Conservation (phyloP, 2,797 vertebrate species). For the Thunnus albacares region DNA sequence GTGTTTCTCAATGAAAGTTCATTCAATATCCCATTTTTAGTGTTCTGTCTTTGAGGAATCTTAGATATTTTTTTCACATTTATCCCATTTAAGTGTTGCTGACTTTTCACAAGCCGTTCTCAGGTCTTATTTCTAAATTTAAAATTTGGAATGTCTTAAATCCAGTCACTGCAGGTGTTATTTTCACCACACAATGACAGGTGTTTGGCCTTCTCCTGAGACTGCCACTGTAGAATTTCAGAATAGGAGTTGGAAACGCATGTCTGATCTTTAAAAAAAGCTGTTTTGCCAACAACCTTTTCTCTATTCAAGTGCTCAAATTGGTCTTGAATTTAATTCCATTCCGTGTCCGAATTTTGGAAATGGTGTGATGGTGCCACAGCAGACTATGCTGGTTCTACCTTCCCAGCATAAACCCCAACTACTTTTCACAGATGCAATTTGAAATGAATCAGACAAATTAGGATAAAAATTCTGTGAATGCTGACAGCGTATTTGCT, state of each 20-base stretch:
- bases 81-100: not conserved
- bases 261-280: conserved; percentile 20
- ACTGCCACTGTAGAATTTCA: not conserved
- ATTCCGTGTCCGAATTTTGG: conserved; percentile 21
- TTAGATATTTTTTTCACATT: not conserved
- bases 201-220: conserved; percentile 19
- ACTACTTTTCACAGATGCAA: not conserved
- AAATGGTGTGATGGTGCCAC: not conserved
- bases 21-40: not conserved
- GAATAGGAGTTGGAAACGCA: not conserved
- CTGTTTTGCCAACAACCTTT: conserved; percentile 10
- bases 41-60: not conserved
- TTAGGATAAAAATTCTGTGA: conserved; percentile 7
- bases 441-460: conserved; percentile 39
- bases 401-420: not conserved
- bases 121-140: conserved; percentile 21
- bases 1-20: not conserved
- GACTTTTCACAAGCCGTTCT: not conserved
- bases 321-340: conserved; percentile 5
- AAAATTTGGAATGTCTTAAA: conserved; percentile 3
- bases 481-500: not conserved
- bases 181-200: conserved; percentile 31
- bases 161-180: conserved; percentile 6
- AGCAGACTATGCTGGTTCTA: not conserved
- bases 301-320: conserved; percentile 14